Evolutionary conservation across 2,797 vertebrate species (phyloP), one percentile per base, ranked within the genome.

Genomic region (Ctenopoma multispine): DNA sequence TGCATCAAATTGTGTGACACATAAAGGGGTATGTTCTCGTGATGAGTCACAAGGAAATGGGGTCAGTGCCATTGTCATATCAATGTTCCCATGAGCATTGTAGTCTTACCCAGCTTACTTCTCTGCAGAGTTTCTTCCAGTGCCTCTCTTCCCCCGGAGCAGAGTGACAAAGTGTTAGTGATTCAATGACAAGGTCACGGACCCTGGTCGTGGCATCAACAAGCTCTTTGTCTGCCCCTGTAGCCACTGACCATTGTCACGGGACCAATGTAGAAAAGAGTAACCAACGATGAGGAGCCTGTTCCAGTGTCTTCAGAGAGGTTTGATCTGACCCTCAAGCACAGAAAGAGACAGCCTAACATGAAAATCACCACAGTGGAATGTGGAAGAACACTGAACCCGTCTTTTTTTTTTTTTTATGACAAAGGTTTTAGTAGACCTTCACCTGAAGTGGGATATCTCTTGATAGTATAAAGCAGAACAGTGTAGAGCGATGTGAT

Each of bases 121-220:
- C 64, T 87, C 74, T 50, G 68, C 44, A 55, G 72, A 62, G 68
- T 76, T 75, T 78, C 75, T 63, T 68, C 24, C 21, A 60, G 55
- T 50, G 65, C 48, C 54, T 20, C 29, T 47, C n/a, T 18, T 10
- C 20, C 48, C 47, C 72, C 51, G 18, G 41, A 69, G 84, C 68
- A 15, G 74, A 84, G 67, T 87, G 87, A 84, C 86, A 87, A 83
- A 82, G 81, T 84, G 85, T 85, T 86, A 88, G 73, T 89, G 90
- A 94, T 93, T 90, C 87, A 69, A 90, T 89, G 89, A 88, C 91
- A 90, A 91, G 91, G 87, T 89, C 85, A 75, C 23, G 4, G 81
- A 88, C 87, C 90, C 80, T 72, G 82, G 74, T 76, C 86, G 87
- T 85, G 84, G 79, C 87, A 85, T 90, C 89, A 91, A 90, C 86